A percentile compares a stretch with the other conserved stretches of the same genome.
phyloP scores from a whole-genome alignment of 2,888 invertebrate genomes.

The Cephus pygmeus region DNA sequence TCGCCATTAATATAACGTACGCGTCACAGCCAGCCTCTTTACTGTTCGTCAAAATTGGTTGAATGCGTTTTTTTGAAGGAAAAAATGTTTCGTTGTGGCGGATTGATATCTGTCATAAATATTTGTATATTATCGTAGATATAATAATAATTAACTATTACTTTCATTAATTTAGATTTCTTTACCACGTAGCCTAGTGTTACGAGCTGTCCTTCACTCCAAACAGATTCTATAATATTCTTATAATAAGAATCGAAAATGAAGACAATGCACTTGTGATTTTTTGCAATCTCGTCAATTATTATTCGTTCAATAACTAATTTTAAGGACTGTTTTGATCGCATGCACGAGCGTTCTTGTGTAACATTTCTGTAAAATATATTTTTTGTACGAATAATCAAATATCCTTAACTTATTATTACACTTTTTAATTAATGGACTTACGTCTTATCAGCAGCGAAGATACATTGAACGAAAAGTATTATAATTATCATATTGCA shows the following conservation, averaged over 20 bases:
- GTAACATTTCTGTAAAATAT: background rate
- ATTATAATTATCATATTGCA: background rate
- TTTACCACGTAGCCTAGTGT: slow-evolving; percentile 2
- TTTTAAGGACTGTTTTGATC: slow-evolving; percentile 35
- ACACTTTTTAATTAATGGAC: background rate
- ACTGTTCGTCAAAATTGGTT: slow-evolving; percentile 41
- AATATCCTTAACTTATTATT: background rate
- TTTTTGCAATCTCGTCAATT: slow-evolving; percentile 45
- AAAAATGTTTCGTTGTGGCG: slow-evolving; percentile 52
- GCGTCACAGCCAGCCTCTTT: slow-evolving; percentile 76
- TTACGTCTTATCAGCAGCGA: background rate
- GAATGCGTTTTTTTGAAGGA: slow-evolving; percentile 39
- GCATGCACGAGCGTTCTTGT: slow-evolving; percentile 7
- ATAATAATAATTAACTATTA: background rate
- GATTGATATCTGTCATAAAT: slow-evolving; percentile 43
- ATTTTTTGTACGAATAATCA: background rate
- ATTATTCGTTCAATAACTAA: slow-evolving; percentile 38
- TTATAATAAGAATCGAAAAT: slow-evolving; percentile 53
- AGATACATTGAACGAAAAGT: background rate
- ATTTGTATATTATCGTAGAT: background rate
- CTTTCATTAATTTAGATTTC: background rate
- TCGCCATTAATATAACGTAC: slow-evolving; percentile 78
- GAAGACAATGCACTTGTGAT: slow-evolving; percentile 51
- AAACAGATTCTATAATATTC: slow-evolving; percentile 36
- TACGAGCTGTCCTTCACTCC: slow-evolving; percentile 13